These are phyloP conservation scores for Caenorhabditis tropicalis DNA, from an alignment of 1,140 invertebrate genomes.

Conservation along the genomic window DNA sequence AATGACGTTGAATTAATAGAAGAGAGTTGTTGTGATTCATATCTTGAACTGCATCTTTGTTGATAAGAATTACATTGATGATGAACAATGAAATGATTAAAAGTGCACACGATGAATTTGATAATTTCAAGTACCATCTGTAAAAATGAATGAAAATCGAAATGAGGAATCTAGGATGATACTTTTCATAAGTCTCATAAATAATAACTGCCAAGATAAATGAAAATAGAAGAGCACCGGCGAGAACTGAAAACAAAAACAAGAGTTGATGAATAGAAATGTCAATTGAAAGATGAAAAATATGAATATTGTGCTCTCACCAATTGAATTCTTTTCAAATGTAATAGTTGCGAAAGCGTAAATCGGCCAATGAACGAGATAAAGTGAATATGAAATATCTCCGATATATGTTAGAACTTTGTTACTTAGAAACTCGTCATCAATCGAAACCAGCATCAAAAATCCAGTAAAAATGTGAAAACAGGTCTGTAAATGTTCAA, in stretches of 20 bases:
- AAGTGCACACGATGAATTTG: background rate
- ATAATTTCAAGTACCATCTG: background rate
- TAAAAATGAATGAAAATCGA: background rate
- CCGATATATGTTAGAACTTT: background rate
- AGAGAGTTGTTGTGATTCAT: no score
- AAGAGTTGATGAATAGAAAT: background rate
- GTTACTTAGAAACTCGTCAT: background rate
- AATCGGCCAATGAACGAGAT: slow-evolving; percentile 11
- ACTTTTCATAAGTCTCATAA: background rate
- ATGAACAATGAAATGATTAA: background rate
- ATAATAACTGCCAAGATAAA: background rate
- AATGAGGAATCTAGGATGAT: background rate
- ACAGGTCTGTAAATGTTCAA: background rate
- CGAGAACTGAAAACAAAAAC: background rate
- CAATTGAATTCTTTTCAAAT: background rate
- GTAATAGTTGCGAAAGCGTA: background rate
- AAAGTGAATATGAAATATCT: slow-evolving; percentile 29
- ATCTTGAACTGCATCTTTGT: background rate
- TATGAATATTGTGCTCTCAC: background rate
- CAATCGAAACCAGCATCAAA: background rate
- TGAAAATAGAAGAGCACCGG: background rate
- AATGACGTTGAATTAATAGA: background rate
- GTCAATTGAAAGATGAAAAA: background rate
- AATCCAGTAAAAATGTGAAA: background rate
- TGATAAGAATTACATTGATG: background rate